Evolutionary conservation across 2,113 vertebrate genomes (phyloP).

Genomic region (Phodopus roborovskii): DNA sequence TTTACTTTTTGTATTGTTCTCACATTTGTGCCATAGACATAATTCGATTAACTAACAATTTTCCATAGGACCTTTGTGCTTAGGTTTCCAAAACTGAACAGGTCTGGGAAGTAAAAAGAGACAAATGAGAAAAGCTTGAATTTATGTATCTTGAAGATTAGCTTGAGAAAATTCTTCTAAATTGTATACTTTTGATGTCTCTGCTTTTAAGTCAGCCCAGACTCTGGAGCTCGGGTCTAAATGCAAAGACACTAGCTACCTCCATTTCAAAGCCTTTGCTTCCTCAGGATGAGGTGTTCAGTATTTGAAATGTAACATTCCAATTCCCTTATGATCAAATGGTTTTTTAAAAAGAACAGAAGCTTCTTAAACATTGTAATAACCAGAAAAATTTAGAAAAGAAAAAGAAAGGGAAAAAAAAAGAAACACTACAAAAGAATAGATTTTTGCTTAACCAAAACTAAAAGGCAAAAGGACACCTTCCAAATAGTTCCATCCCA

Average conservation of each 20-base stretch:
- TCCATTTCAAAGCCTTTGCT: slow-evolving; percentile 70
- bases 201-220: slow-evolving; percentile 66
- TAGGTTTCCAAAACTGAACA: slow-evolving; percentile 60
- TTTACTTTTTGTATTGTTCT: not conserved
- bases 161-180: slow-evolving; percentile 74
- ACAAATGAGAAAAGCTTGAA: slow-evolving; percentile 48
- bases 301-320: slow-evolving; percentile 75
- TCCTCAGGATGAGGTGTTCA: slow-evolving; percentile 73
- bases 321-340: slow-evolving; percentile 78
- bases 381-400: slow-evolving; percentile 54
- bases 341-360: slow-evolving; percentile 71
- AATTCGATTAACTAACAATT: slow-evolving; percentile 45
- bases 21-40: not conserved
- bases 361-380: slow-evolving; percentile 71
- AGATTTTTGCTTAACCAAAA: slow-evolving; percentile 72
- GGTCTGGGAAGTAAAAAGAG: slow-evolving; percentile 51
- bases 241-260: slow-evolving; percentile 58
- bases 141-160: slow-evolving; percentile 74
- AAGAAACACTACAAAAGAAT: slow-evolving; percentile 77
- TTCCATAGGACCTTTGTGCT: slow-evolving; percentile 20
- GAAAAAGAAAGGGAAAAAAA: not conserved
- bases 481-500: slow-evolving; percentile 63
- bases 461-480: slow-evolving; percentile 66
- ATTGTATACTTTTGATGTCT: slow-evolving; percentile 72
- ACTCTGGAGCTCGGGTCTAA: slow-evolving; percentile 58